phyloP scores from a whole-genome alignment of 2,888 invertebrate genomes.

The Julus scandinavius region DNA sequence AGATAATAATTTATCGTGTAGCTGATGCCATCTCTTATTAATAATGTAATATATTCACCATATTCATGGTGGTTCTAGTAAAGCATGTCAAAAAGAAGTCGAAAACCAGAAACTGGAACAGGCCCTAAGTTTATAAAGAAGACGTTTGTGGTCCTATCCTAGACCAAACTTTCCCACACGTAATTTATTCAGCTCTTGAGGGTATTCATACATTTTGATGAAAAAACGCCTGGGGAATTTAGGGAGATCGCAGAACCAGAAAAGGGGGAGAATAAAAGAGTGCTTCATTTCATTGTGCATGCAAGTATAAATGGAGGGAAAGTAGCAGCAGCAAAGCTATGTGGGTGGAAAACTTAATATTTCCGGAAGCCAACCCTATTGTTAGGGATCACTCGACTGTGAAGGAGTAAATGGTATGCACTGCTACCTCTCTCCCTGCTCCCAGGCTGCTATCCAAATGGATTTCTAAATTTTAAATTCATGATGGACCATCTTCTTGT shows the following conservation, averaged over 20 bases:
- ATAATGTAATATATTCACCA: no score
- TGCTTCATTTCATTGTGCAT: background rate
- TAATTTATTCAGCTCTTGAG: background rate
- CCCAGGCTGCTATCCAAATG: background rate
- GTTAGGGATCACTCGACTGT: constrained; percentile 16
- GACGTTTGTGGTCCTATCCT: background rate
- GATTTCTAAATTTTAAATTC: background rate
- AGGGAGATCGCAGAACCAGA: background rate
- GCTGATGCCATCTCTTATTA: no score
- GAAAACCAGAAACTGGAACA: no score
- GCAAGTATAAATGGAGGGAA: background rate
- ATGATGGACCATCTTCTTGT: background rate
- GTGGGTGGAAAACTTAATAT: constrained; percentile 22
- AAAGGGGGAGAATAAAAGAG: background rate
- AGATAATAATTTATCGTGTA: no score
- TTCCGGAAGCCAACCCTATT: constrained; percentile 24
- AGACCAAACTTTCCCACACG: background rate
- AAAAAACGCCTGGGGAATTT: background rate
- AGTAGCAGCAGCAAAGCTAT: background rate
- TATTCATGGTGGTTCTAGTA: no score
- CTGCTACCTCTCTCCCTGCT: background rate
- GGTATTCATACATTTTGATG: background rate
- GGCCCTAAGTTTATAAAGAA: no score
- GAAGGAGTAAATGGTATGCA: constrained; percentile 13
- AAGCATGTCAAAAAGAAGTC: no score